Evolutionary conservation across 1,140 invertebrate species (phyloP), one percentile per base, ranked within the genome.

Genomic region (Archivesica marissinica): DNA sequence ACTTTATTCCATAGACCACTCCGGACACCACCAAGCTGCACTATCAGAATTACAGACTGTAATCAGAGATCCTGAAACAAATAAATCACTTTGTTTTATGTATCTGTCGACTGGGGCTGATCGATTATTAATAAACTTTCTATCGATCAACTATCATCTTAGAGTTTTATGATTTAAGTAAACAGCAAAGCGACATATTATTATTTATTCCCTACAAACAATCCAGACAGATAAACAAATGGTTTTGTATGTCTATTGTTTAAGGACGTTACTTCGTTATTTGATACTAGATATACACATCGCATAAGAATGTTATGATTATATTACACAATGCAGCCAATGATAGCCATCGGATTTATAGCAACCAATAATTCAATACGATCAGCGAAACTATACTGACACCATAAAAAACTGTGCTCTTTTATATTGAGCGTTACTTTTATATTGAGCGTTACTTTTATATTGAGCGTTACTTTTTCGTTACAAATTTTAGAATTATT

Each of bases 41-140:
- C 33, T 35, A 35, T 64, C n/a, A 64, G 59, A 64, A 64, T 64
- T 35, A 64, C 59, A 35, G 59, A 68, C 33, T 23, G 25, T 80
- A 13, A 52, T 68, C n/a, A 6, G 47, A 52, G 66, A 84, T n/a
- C 9, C n/a, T 9, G 50, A 66, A 38, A 76, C 56, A 76, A 76
- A 52, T 76, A 84, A 84, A 75, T 76, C 72, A 84, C 64, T 76
- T 76, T 66, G 72, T 64, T 66, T 66, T 84, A 79, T 79, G 77
- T 44, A 79, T 68, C 56, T 35, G 28, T 76, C 44, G 68, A 76
- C 56, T 35, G 70, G 33, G 56, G 15, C 23, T 17, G 47, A 61
- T 76, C 56, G 81, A 76, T 84, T 47, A 76, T 47, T 66, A 76
- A 76, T 76, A 52, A 61, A 59, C 52, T 33, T 35, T 20, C 15